Evolutionary conservation across 2,888 invertebrate species (phyloP).

Genomic region (Entomobrya proxima): DNA sequence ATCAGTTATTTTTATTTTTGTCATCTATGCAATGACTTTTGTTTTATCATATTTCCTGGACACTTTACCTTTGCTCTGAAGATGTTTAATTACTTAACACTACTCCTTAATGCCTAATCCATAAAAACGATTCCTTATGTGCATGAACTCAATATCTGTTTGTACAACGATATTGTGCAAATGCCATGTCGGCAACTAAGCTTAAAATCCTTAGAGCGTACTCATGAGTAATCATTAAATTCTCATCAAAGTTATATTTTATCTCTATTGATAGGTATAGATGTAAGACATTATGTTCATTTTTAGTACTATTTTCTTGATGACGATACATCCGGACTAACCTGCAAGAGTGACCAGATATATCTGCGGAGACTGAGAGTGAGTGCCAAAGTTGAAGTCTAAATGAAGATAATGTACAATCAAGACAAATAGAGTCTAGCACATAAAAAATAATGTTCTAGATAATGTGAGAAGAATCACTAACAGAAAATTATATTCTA

Average conservation of each 20-base stretch:
- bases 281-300: neutral
- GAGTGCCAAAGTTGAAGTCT: constrained; percentile 41
- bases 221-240: neutral
- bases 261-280: neutral
- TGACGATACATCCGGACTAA: neutral
- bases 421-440: neutral
- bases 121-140: neutral
- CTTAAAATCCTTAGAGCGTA: neutral
- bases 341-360: neutral
- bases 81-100: neutral
- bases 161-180: neutral
- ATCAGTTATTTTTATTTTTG: neutral
- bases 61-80: neutral
- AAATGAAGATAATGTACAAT: constrained; percentile 24
- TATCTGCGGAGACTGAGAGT: constrained; percentile 32
- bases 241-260: constrained; percentile 7
- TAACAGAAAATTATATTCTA: constrained; percentile 9
- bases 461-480: neutral
- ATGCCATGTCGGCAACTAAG: neutral
- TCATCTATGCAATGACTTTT: neutral
- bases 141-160: neutral
- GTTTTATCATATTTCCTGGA: neutral
- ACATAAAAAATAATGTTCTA: neutral
- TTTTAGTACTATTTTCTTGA: constrained; percentile 1
- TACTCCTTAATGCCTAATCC: neutral